Evolutionary conservation across 2,888 invertebrate species (phyloP).

Genomic region (Harpalus rufipes): DNA sequence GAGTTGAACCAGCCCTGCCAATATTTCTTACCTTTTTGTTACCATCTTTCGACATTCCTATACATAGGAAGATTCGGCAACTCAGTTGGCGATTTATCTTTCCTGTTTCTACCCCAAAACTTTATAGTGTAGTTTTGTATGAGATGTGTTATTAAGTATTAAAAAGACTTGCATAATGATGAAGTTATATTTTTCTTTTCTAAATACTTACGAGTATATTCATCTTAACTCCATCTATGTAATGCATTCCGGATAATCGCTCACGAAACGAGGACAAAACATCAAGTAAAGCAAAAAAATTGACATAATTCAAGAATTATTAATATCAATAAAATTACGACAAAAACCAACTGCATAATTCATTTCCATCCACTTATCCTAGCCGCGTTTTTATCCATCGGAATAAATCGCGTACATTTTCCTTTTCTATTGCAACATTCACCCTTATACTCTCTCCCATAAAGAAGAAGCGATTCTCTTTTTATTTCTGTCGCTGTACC

Average conservation of each 20-base stretch:
- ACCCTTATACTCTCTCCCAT: neutral
- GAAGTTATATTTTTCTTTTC: too few species aligned
- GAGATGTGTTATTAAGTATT: too few species aligned
- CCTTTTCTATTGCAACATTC: neutral
- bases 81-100: too few species aligned
- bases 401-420: slow-evolving; percentile 40
- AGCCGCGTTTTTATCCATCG: slow-evolving; percentile 33
- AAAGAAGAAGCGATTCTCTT: neutral
- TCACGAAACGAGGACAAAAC: slow-evolving; percentile 16
- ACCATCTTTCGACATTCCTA: too few species aligned
- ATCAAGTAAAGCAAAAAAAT: slow-evolving; percentile 25
- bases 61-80: too few species aligned
- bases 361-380: slow-evolving; percentile 57
- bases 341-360: slow-evolving; percentile 58
- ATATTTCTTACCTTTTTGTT: too few species aligned
- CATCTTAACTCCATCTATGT: neutral
- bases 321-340: slow-evolving; percentile 50
- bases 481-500: slow-evolving; percentile 42
- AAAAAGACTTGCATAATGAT: too few species aligned
- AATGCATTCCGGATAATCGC: neutral
- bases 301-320: slow-evolving; percentile 49
- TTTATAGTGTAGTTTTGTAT: too few species aligned
- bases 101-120: too few species aligned
- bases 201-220: too few species aligned
- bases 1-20: too few species aligned